Evolutionary conservation across 2,888 invertebrate species (phyloP), one percentile per base, ranked within the genome.

Genomic region (Unio delphinus): DNA sequence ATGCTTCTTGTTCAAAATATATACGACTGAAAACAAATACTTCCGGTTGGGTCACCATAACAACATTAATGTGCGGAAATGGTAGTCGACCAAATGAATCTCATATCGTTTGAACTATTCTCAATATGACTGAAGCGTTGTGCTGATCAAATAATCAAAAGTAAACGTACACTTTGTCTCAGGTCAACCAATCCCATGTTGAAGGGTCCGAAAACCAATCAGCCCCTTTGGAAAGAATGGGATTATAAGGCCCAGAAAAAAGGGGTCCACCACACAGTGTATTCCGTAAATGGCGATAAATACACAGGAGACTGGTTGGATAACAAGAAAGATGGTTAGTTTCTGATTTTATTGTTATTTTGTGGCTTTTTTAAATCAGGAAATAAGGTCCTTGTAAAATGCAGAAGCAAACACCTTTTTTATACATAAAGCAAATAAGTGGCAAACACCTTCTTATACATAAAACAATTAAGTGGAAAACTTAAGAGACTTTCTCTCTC

Each of bases 251-350:
- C 90, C 1, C 87, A 90, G 68, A 90, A 90, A 75, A 87, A 87
- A 75, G 90, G 90, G 8, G 74, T 90, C 57, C 84, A 88, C 8
- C 80, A 89, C 75, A 90, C 90, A 7, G 86, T 90, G 34, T 90
- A 89, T 77, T 89, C 89, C 34, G 88, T 89, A 1, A 90, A 89
- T 76, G 88, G 88, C 15, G 88, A 90, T 78, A 86, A 90, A 75
- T 90, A 88, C 72, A 90, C 89, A 34, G 90, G 90, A 65, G 90
- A 90, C 82, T 90, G 90, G 90, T 74, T 86, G 18, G 81, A 90
- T 67, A 90, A 90, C 75, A 85, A 86, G 69, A 90, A 89, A 83
- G 84, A 90, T 71, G 90, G 90, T 90, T 69, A 74, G 83, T 70
- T 58, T 28, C n/a, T 26, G 23, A 1, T n/a, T 56, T 18, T 64